Evolutionary conservation across 23 tunicate species (phyloP).

Genomic region (Aplidium turbinatum): DNA sequence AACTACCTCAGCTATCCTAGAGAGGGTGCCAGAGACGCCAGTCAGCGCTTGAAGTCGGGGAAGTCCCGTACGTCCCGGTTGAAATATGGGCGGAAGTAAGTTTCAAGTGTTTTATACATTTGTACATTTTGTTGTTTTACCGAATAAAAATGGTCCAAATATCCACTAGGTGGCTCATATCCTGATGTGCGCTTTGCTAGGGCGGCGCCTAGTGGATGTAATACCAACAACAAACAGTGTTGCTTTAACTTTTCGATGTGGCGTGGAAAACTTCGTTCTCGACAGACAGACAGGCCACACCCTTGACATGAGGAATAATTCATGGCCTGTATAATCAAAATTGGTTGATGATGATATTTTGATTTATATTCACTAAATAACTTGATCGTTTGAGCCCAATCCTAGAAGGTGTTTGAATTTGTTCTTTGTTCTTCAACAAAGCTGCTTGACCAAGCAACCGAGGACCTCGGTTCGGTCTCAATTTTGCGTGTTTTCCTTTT

Average conservation of each 20-base stretch:
- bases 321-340: too few species aligned
- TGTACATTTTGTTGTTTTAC: not conserved
- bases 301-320: too few species aligned
- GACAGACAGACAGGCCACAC: too few species aligned
- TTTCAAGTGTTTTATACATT: not conserved
- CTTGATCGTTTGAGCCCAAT: too few species aligned
- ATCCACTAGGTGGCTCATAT: not conserved
- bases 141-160: too few species aligned
- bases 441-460: not conserved
- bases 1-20: conserved; percentile 48
- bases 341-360: too few species aligned
- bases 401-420: too few species aligned
- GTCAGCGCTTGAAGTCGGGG: conserved; percentile 39
- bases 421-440: not conserved
- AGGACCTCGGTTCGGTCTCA: not conserved
- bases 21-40: conserved; percentile 34
- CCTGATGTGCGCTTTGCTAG: not conserved
- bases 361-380: too few species aligned
- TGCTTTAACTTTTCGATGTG: too few species aligned
- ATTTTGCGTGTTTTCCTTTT: not conserved
- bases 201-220: not conserved
- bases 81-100: conserved; percentile 48
- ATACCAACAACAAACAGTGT: too few species aligned
- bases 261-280: too few species aligned
- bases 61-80: conserved; percentile 19